These are phyloP conservation scores for Ifrita kowaldi DNA, from an alignment of 2,113 vertebrate genomes.

Conservation along the genomic window DNA sequence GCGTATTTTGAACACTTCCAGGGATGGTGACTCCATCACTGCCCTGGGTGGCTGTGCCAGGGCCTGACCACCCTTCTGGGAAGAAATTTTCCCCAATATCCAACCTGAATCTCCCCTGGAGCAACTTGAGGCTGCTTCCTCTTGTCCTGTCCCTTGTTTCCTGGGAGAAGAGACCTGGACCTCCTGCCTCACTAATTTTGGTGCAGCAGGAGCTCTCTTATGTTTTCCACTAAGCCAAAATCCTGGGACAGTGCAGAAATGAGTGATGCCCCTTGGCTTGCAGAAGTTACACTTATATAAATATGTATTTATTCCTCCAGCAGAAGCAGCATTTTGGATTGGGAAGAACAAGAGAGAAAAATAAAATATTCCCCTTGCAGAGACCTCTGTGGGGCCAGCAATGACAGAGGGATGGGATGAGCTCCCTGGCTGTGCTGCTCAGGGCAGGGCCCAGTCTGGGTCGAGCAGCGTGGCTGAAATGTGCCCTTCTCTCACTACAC, in stretches of 20 bases:
- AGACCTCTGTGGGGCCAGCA: background rate
- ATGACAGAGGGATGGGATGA: background rate
- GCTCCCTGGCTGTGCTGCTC: background rate
- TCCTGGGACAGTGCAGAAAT: background rate
- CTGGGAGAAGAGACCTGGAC: background rate
- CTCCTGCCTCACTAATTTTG: background rate
- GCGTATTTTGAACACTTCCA: background rate
- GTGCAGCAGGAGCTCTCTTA: background rate
- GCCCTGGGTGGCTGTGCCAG: background rate
- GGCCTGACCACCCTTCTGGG: background rate
- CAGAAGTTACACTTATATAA: background rate
- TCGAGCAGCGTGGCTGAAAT: fast-evolving
- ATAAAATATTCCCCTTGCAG: background rate
- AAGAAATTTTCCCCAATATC: background rate
- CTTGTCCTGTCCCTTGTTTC: background rate
- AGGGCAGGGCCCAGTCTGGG: background rate
- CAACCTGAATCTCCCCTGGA: background rate
- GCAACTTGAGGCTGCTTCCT: background rate
- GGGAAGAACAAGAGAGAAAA: background rate
- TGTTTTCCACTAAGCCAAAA: background rate
- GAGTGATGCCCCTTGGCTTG: background rate
- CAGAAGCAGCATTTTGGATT: background rate
- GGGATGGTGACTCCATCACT: background rate
- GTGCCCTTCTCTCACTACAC: background rate
- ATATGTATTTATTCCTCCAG: background rate